Evolutionary conservation across 2,888 invertebrate genomes (phyloP).

Genomic region (Caradrina kadenii): DNA sequence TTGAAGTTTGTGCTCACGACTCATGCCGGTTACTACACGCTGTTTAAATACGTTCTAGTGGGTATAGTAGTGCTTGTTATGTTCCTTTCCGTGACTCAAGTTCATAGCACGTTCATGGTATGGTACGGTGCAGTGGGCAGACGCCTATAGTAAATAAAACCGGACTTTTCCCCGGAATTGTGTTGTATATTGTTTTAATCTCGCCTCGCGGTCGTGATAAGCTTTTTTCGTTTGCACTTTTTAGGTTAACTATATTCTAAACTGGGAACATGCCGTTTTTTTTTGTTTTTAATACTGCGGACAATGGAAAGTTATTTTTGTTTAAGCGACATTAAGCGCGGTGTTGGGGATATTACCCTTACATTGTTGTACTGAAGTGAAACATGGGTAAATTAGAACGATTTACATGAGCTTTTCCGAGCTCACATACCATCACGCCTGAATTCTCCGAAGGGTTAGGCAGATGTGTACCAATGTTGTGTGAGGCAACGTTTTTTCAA

Average conservation of each 20-base stretch:
- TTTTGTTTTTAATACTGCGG: constrained; percentile 46
- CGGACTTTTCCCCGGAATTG: constrained; percentile 50
- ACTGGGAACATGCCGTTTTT: constrained; percentile 30
- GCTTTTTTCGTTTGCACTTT: constrained; percentile 58
- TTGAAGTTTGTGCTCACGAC: too few species aligned
- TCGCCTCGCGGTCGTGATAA: constrained; percentile 39
- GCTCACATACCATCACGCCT: too few species aligned
- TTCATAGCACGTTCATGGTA: too few species aligned
- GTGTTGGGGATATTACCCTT: constrained; percentile 38
- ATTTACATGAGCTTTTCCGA: constrained; percentile 36
- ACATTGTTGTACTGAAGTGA: constrained; percentile 28
- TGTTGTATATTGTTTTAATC: constrained; percentile 62
- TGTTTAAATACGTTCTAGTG: too few species aligned
- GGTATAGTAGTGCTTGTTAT: too few species aligned
- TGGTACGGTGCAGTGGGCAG: too few species aligned
- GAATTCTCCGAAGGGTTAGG: too few species aligned
- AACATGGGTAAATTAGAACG: constrained; percentile 43
- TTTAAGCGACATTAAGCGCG: constrained; percentile 42
- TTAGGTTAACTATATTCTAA: constrained; percentile 61
- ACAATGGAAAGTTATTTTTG: constrained; percentile 48
- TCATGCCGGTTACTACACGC: too few species aligned
- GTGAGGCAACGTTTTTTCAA: too few species aligned
- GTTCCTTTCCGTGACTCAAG: too few species aligned
- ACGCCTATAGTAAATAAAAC: constrained; percentile 35
- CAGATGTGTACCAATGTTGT: too few species aligned